These are phyloP conservation scores for Netelia fuscicornis DNA, from an alignment of 2,888 invertebrate species.

Conservation along the genomic window DNA sequence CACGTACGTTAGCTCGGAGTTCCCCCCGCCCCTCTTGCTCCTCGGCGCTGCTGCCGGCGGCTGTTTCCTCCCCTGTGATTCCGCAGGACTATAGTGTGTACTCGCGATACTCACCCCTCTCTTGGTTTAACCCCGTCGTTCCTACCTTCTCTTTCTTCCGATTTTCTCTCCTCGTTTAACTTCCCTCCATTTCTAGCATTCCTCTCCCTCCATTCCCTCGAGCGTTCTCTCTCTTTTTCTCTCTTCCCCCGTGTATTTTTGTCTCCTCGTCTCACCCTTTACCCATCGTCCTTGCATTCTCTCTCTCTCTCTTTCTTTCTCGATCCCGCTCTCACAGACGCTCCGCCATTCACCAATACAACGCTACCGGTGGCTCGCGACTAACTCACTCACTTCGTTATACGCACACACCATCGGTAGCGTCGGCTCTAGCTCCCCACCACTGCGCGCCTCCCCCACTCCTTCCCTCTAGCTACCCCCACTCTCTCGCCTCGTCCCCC, in stretches of 20 bases:
- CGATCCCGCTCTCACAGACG: not conserved
- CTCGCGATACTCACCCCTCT: slow-evolving; percentile 50
- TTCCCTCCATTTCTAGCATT: slow-evolving; percentile 1
- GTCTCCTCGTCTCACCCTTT: not conserved
- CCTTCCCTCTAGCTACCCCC: slow-evolving; percentile 40
- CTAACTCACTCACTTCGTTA: not conserved
- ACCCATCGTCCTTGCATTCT: no score
- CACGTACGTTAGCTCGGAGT: slow-evolving; percentile 1
- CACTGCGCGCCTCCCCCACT: not conserved
- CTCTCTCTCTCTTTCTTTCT: slow-evolving; percentile 2
- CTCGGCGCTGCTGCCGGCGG: slow-evolving; percentile 52
- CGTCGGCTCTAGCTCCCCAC: no score
- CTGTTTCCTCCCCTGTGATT: slow-evolving; percentile 70
- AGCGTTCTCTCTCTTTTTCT: slow-evolving; percentile 22
- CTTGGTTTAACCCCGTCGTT: not conserved
- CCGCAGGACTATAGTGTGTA: slow-evolving; percentile 48
- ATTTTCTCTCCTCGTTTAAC: slow-evolving; percentile 18
- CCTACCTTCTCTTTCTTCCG: not conserved
- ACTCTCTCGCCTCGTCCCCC: slow-evolving; percentile 10
- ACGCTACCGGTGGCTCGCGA: not conserved
- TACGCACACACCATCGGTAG: not conserved
- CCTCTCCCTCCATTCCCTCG: slow-evolving; percentile 8
- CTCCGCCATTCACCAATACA: not conserved
- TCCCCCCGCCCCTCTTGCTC: slow-evolving; percentile 44
- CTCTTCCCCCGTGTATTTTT: slow-evolving; percentile 17